Conservation (phyloP, 2,113 vertebrate genomes). For the Oncorhynchus tshawytscha region DNA sequence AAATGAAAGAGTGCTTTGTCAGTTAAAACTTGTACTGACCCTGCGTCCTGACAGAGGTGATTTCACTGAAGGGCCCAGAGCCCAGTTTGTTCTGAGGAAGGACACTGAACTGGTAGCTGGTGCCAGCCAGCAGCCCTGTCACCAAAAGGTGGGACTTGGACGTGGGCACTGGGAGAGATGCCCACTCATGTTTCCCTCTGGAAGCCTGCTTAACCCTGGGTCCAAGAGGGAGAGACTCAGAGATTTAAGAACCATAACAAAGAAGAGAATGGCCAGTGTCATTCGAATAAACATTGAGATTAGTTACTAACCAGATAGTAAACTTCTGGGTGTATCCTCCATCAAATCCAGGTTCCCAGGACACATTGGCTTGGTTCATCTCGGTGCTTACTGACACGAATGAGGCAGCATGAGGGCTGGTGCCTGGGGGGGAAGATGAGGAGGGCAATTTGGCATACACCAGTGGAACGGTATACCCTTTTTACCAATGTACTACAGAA, state of each 20-base stretch:
- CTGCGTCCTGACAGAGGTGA: conserved; percentile 80
- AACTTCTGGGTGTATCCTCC: conserved; percentile 94
- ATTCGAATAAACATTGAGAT: background rate
- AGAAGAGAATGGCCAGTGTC: background rate
- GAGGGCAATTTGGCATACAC: too few relatives aligned
- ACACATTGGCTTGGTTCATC: conserved; percentile 83
- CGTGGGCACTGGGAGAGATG: conserved; percentile 81
- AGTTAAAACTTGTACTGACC: conserved; percentile 69
- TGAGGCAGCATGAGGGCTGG: conserved; percentile 86
- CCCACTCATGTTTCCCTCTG: conserved; percentile 88
- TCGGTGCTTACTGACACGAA: conserved; percentile 78
- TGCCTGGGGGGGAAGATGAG: conserved; percentile 70
- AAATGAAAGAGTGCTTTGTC: background rate
- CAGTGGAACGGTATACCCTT: background rate
- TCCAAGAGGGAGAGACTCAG: background rate
- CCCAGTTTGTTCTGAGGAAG: conserved; percentile 95
- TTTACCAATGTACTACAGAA: background rate
- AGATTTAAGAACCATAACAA: background rate
- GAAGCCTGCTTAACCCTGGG: conserved; percentile 81
- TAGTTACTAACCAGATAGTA: conserved; percentile 87
- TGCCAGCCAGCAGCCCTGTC: conserved; percentile 80
- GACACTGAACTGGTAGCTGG: conserved; percentile 90
- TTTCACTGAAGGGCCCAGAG: conserved; percentile 95
- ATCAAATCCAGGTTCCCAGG: conserved; percentile 92
- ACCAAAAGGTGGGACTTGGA: conserved; percentile 83